Conservation (phyloP, 2,113 vertebrate species). For the Saccopteryx leptura region DNA sequence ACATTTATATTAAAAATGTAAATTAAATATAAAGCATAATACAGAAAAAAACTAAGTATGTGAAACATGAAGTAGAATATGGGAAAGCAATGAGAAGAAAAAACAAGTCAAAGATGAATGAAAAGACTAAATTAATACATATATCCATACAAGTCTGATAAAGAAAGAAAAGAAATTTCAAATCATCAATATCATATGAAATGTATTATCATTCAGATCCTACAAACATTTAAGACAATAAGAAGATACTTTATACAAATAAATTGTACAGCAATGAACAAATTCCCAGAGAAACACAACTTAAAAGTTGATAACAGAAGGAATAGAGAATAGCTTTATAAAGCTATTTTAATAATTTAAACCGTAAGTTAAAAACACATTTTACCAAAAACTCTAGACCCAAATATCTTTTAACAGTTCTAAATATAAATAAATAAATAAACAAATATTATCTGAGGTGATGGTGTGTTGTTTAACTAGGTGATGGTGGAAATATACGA, state of each 20-base stretch:
- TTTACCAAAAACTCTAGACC: background rate
- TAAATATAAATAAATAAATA: too few relatives aligned
- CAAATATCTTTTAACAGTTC: too few relatives aligned
- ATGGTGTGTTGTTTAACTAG: too few relatives aligned
- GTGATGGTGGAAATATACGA: too few relatives aligned
- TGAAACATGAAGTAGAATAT: background rate
- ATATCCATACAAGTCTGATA: background rate
- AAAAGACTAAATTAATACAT: background rate
- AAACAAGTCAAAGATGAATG: background rate
- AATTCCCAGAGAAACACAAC: background rate
- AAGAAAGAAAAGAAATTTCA: background rate
- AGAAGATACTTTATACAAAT: background rate
- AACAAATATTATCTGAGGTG: too few relatives aligned
- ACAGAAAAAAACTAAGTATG: background rate
- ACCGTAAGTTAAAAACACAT: background rate
- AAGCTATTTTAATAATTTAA: background rate
- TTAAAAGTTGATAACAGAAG: background rate
- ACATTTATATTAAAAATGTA: background rate
- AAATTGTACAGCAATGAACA: background rate
- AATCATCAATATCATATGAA: background rate
- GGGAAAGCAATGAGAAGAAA: background rate
- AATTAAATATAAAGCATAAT: background rate
- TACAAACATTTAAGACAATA: background rate
- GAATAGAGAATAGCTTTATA: background rate
- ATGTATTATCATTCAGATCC: background rate